A percentile compares a stretch with the other conserved stretches of the same genome.
phyloP scores from a whole-genome alignment of 2,113 vertebrate species.

The Todiramphus saurophagus region DNA sequence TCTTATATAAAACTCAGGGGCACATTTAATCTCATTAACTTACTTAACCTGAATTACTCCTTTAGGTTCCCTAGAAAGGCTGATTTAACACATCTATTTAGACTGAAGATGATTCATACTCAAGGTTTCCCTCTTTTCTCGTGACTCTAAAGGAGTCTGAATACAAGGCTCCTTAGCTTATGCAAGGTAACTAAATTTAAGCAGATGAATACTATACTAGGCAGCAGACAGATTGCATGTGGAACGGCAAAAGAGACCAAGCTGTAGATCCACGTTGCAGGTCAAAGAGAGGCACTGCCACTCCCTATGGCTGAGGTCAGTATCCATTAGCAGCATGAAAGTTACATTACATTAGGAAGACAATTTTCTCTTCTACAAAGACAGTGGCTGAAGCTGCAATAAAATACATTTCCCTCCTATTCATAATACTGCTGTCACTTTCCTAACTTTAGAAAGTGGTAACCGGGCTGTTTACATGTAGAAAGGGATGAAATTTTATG shows the following conservation, averaged over 20 bases:
- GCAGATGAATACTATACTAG: neutral
- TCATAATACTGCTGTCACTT: neutral
- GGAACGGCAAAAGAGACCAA: neutral
- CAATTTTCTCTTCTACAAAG: neutral
- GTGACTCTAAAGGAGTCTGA: neutral
- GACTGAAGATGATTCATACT: neutral
- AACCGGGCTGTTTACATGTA: neutral
- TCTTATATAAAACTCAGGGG: neutral
- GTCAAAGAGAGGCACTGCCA: neutral
- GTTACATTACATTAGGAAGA: neutral
- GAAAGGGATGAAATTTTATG: neutral
- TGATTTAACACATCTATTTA: neutral
- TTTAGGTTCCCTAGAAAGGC: neutral
- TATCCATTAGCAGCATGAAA: neutral
- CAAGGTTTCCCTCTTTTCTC: neutral
- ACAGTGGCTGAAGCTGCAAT: neutral
- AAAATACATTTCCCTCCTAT: neutral
- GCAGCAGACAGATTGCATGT: neutral
- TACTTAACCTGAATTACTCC: neutral
- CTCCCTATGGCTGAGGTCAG: neutral
- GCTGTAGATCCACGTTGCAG: accelerated
- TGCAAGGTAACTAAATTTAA: neutral
- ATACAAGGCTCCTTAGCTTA: neutral
- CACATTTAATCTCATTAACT: neutral
- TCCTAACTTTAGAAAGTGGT: neutral